Percentiles rank a stretch among this genome's conserved stretches.
phyloP scores from a whole-genome alignment of 2,888 invertebrate genomes.

The Drosophila multiciliata region DNA sequence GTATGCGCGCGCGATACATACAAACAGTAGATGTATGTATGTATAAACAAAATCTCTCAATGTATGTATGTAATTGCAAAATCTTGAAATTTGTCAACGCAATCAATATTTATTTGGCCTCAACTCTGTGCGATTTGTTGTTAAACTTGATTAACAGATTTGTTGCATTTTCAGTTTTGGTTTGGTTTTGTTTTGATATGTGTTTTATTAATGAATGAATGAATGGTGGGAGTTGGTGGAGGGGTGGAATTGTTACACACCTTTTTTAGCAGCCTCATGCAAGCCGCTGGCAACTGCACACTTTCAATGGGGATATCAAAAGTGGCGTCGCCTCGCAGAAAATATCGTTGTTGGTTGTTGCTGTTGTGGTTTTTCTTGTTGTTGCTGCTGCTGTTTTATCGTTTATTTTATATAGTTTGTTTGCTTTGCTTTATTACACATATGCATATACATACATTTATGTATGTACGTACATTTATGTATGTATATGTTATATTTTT shows the following conservation, averaged over 20 bases:
- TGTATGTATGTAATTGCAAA: conserved; percentile 28
- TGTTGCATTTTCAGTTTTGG: not conserved
- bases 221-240: not conserved
- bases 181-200: conserved; percentile 21
- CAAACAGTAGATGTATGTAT: conserved; percentile 33
- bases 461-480: conserved; percentile 7
- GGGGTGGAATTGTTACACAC: conserved; percentile 57
- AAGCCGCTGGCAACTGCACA: conserved; percentile 64
- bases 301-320: conserved; percentile 33
- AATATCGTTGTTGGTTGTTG: conserved; percentile 33
- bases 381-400: conserved; percentile 20
- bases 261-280: conserved; percentile 78
- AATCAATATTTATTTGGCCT: conserved; percentile 40
- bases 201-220: conserved; percentile 14
- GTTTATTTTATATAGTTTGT: conserved; percentile 21
- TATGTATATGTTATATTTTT: conserved; percentile 10
- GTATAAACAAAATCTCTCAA: conserved; percentile 34
- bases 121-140: conserved; percentile 8
- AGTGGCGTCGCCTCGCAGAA: conserved; percentile 46
- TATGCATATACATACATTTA: conserved; percentile 10
- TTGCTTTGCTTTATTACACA: conserved; percentile 18
- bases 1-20: conserved; percentile 53
- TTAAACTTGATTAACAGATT: conserved; percentile 6
- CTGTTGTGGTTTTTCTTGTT: conserved; percentile 25
- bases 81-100: conserved; percentile 32